Evolutionary conservation across 2,113 vertebrate species (phyloP).

Genomic region (Microcebus murinus): DNA sequence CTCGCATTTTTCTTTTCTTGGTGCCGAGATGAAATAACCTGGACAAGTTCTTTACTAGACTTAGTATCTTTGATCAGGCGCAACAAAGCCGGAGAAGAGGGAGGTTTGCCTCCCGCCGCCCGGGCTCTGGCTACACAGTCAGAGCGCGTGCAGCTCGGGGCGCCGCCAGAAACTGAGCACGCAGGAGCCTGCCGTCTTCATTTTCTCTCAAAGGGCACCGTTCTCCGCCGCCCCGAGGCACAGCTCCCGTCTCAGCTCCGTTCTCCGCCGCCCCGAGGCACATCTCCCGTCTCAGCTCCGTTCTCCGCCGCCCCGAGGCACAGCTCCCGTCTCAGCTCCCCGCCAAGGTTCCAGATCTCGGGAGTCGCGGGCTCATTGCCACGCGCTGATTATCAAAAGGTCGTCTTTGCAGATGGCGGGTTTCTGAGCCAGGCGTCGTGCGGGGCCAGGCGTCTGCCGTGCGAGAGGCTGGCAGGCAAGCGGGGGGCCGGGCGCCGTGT

Average conservation of each 20-base stretch:
- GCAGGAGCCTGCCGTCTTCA: constrained; percentile 39
- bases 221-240: neutral
- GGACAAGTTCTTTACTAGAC: constrained; percentile 78
- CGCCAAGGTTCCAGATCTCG: neutral
- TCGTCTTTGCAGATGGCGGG: neutral
- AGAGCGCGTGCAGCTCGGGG: too few relatives aligned
- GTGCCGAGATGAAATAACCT: constrained; percentile 67
- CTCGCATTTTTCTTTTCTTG: neutral
- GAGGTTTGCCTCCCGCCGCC: constrained; percentile 48
- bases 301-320: neutral
- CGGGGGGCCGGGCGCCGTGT: accelerated
- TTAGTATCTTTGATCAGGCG: constrained; percentile 79
- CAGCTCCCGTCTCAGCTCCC: accelerated
- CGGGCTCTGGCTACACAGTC: neutral
- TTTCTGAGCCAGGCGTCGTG: neutral
- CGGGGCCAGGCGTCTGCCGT: neutral
- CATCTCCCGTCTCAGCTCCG: neutral
- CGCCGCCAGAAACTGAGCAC: constrained; percentile 42
- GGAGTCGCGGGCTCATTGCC: accelerated
- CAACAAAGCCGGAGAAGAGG: constrained; percentile 65
- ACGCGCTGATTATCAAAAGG: neutral
- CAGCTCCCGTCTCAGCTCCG: neutral
- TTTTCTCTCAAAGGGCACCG: constrained; percentile 54
- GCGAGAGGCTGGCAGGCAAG: neutral
- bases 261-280: neutral